Evolutionary conservation across 2,888 invertebrate species (phyloP), one percentile per base, ranked within the genome.

Genomic region (Andrena hattorfiana): DNA sequence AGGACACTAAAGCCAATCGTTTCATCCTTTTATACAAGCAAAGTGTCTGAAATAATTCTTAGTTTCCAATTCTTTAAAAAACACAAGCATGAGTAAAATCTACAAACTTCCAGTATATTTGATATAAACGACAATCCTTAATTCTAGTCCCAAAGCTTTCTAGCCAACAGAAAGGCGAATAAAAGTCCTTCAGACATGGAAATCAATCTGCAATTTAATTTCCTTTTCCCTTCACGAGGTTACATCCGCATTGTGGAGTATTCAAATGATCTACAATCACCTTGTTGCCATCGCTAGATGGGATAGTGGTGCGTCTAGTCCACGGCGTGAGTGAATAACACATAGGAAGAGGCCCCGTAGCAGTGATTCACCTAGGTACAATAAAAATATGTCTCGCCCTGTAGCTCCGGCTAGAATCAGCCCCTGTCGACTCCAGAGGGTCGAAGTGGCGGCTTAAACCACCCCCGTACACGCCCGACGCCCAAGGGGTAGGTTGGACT

Each of bases 311-410:
- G 49, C 13, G 16, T n/a, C 30, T 26, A 54, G 48, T 60, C 26
- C 23, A 56, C 28, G 48, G 20, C 49, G 8, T 28, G 62, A 78
- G 60, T 60, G 63, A 76, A 66, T 69, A 85, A 78, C 60, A 80
- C 70, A 59, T 56, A 60, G 72, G 64, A 64, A 68, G 30, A 63
- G 42, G 59, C 10, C 16, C 23, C 51, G 68, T 64, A 80, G 87
- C 90, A 84, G 86, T 90, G 90, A 91, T 91, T 91, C 89, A 90
- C 87, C 81, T 81, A 87, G 84, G 82, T 83, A 83, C 81, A 78
- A 89, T 91, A 87, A 88, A 90, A 90, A 89, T 89, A 89, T 86
- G 85, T 87, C 87, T 81, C 83, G 69, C 70, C 87, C 77, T 83
- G 79, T 66, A 77, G 81, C 80, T 72, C 63, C 63, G 73, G 67